Percentiles rank a stretch among this genome's conserved stretches.
Conservation (phyloP, 2,797 vertebrate genomes). For the Anguilla pacifica region DNA sequence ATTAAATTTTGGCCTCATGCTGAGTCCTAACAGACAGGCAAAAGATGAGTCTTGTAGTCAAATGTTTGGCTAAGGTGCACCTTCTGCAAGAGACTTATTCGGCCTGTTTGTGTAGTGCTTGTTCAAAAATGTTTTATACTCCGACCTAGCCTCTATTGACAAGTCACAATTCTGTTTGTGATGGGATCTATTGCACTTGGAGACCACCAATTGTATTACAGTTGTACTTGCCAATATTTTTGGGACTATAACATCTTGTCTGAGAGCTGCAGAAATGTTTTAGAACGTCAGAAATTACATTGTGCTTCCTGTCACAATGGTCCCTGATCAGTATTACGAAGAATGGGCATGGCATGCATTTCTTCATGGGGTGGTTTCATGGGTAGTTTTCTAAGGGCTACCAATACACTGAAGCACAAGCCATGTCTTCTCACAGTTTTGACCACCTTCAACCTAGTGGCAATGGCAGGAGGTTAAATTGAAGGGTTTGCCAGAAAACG, state of each 20-base stretch:
- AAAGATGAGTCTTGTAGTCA: background rate
- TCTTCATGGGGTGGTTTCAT: background rate
- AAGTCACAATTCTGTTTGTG: background rate
- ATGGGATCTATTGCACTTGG: background rate
- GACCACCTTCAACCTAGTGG: conserved; percentile 6
- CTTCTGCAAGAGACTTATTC: background rate
- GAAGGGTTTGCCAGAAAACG: conserved; percentile 22
- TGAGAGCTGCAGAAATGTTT: background rate
- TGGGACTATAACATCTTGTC: background rate
- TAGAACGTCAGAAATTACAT: background rate
- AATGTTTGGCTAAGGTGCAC: background rate
- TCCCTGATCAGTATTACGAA: conserved; percentile 7
- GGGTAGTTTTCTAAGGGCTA: conserved; percentile 25
- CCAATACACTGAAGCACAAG: conserved; percentile 35
- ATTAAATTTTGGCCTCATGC: background rate
- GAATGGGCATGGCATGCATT: background rate
- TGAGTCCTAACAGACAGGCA: background rate
- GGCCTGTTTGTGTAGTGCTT: background rate
- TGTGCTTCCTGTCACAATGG: conserved; percentile 10
- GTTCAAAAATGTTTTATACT: background rate
- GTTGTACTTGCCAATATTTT: conserved; percentile 4
- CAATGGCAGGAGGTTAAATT: background rate
- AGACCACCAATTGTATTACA: background rate
- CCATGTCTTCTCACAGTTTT: background rate
- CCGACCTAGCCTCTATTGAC: background rate